Evolutionary conservation across 1,140 invertebrate species (phyloP).

Genomic region (Diabrotica virgifera): DNA sequence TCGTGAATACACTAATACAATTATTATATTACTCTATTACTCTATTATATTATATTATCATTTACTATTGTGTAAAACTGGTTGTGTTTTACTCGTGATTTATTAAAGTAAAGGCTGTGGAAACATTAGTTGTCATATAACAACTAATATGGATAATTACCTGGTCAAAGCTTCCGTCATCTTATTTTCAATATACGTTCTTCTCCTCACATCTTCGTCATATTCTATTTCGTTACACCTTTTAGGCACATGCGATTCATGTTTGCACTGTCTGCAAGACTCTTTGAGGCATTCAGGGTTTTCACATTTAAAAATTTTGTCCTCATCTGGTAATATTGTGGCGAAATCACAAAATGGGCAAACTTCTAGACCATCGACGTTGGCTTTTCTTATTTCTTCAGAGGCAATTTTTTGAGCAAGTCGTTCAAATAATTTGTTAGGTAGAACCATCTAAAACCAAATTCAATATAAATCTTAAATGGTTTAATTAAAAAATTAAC

Average conservation of each 20-base stretch:
- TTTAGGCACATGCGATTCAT: constrained; percentile 63
- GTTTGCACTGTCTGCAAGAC: constrained; percentile 58
- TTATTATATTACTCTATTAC: no score
- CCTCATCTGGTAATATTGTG: constrained; percentile 54
- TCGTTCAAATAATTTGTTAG: constrained; percentile 53
- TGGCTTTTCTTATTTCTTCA: constrained; percentile 59
- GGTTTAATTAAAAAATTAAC: no score
- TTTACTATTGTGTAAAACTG: background rate
- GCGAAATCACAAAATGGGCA: constrained; percentile 67
- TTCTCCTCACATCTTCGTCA: constrained; percentile 54
- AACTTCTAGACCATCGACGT: constrained; percentile 57
- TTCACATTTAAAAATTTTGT: constrained; percentile 63
- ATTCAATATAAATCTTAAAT: background rate
- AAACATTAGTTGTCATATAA: background rate
- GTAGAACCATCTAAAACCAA: constrained; percentile 28
- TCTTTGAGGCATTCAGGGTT: constrained; percentile 66
- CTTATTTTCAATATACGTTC: constrained; percentile 62
- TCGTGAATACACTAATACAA: no score
- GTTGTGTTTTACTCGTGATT: background rate
- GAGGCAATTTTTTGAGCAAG: constrained; percentile 55
- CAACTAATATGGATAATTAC: constrained; percentile 26
- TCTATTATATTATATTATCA: no score
- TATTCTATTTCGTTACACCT: constrained; percentile 63
- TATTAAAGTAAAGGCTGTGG: no score
- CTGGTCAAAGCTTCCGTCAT: constrained; percentile 64